Evolutionary conservation across 2,113 vertebrate species (phyloP), one percentile per base, ranked within the genome.

Genomic region (Scopus umbretta): DNA sequence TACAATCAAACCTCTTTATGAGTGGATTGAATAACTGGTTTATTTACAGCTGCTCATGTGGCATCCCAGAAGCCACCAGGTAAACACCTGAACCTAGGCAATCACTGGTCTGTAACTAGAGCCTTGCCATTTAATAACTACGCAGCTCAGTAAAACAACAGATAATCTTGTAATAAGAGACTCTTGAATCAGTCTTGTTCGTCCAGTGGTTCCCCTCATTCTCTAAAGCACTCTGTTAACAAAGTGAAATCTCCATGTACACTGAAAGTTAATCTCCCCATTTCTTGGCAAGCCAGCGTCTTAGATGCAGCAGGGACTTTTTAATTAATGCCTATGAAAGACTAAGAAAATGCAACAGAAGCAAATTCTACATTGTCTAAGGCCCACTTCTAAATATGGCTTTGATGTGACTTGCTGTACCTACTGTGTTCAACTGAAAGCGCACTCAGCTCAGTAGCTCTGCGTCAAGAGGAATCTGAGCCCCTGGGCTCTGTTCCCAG

Each of bases 121-220:
- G 92, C 94, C 62, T 59, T 78, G 42, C 30, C 66, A 63, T 80
- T 10, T 95, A 95, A 91, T 88, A 94, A 98, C 95, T 93, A 96
- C 4, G 1, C 76, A 72, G 63, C 43, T 93, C 90, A 81, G 73
- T 58, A 76, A 71, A 96, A 93, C 88, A 45, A 26, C 55, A 84
- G 62, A 83, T 93, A 59, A 50, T 56, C 79, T 85, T 83, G 95
- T 92, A 97, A 92, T 62, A 87, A 82, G 90, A 98, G 80, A 96
- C 63, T 82, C 56, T 53, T 86, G 25, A 96, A 90, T 96, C 88
- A 86, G 76, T 90, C 83, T 78, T 73, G 11, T 76, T 89, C 82
- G 93, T 91, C 85, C 73, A 82, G 19, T 55, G 61, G 78, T 76
- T 67, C 42, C 62, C 68, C 16, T 18, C 40, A 38, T 92, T 47